These are phyloP conservation scores for Mystacides longicornis DNA, from an alignment of 2,888 invertebrate species.

Conservation along the genomic window DNA sequence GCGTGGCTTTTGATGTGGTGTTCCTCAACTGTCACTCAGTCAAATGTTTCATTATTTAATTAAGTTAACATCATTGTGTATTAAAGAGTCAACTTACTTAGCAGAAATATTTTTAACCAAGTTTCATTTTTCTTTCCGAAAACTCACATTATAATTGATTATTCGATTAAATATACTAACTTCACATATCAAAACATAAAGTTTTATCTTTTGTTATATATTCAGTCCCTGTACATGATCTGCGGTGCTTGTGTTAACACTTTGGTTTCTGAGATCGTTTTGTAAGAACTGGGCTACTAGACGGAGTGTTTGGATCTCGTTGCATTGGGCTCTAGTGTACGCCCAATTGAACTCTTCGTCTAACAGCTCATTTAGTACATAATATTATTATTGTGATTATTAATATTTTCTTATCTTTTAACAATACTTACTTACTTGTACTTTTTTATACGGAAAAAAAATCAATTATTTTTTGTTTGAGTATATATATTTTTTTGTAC, in stretches of 20 bases:
- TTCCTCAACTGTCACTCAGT: not conserved
- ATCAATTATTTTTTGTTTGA: too few species aligned
- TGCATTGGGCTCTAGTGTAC: slow-evolving; percentile 5
- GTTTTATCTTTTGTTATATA: too few species aligned
- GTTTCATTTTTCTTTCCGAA: too few species aligned
- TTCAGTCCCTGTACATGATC: not conserved
- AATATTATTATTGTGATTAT: slow-evolving; percentile 12
- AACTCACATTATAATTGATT: too few species aligned
- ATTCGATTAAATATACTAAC: too few species aligned
- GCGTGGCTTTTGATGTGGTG: slow-evolving; percentile 4
- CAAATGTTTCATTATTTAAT: too few species aligned
- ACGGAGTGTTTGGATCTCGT: slow-evolving; percentile 15
- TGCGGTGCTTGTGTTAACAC: not conserved
- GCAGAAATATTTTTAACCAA: too few species aligned
- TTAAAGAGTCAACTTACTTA: too few species aligned
- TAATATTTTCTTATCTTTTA: slow-evolving; percentile 12
- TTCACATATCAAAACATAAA: too few species aligned
- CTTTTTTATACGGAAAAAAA: not conserved
- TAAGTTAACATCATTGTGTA: too few species aligned
- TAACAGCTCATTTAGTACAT: not conserved
- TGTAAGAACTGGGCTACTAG: slow-evolving; percentile 2
- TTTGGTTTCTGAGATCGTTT: not conserved
- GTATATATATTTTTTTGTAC: too few species aligned
- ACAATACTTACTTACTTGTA: slow-evolving; percentile 5
- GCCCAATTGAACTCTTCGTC: slow-evolving; percentile 12